These are phyloP conservation scores for Marasmarcha lunaedactyla DNA, from an alignment of 2,888 invertebrate genomes.

Conservation along the genomic window DNA sequence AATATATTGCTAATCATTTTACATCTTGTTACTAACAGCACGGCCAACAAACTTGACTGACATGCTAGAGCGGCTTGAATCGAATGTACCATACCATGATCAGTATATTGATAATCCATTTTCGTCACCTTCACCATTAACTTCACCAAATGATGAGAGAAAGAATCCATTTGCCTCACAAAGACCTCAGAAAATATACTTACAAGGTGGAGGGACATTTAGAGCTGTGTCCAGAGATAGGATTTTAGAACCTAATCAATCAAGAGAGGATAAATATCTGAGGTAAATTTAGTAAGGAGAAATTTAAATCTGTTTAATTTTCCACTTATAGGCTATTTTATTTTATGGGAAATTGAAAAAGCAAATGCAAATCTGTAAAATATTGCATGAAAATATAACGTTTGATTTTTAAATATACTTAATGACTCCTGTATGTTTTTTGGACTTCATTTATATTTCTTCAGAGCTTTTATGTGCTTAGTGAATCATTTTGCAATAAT, in stretches of 20 bases:
- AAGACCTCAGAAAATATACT: conserved; percentile 55
- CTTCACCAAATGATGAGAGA: conserved; percentile 60
- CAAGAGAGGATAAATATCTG: conserved; percentile 55
- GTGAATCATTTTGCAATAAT: no score
- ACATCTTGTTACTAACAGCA: conserved; percentile 28
- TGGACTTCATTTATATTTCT: no score
- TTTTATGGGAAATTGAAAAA: no score
- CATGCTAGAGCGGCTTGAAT: conserved; percentile 55
- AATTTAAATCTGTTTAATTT: no score
- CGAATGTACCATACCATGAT: conserved; percentile 48
- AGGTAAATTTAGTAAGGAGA: no score
- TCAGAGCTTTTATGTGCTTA: no score
- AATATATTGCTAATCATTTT: no score
- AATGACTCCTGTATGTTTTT: neutral
- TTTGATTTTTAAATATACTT: no score
- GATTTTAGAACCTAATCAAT: conserved; percentile 51
- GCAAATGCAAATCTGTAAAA: no score
- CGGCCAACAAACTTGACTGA: conserved; percentile 54
- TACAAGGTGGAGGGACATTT: conserved; percentile 63
- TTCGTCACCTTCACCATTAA: conserved; percentile 61
- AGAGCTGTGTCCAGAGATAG: conserved; percentile 55
- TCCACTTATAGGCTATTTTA: no score
- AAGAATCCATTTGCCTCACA: conserved; percentile 40
- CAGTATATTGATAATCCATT: conserved; percentile 65
- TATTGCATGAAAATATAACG: no score